These are phyloP conservation scores for Bombus turneri DNA, from an alignment of 1,140 invertebrate genomes.

Conservation along the genomic window DNA sequence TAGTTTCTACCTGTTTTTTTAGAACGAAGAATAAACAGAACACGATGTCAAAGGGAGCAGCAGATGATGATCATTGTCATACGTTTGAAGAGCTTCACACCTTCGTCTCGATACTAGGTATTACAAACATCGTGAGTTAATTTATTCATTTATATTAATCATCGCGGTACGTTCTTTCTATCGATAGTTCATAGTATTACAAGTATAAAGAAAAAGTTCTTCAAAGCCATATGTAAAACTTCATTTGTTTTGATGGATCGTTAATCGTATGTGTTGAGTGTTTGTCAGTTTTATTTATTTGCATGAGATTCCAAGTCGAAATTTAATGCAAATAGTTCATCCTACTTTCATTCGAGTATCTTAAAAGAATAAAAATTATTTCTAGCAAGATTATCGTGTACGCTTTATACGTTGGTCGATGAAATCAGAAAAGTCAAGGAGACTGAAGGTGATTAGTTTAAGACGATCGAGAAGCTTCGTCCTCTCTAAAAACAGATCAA, in stretches of 20 bases:
- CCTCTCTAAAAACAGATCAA: constrained; percentile 63
- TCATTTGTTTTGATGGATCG: background rate
- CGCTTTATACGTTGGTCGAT: constrained; percentile 23
- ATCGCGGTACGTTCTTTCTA: background rate
- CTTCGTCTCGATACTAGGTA: constrained; percentile 42
- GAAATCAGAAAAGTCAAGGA: constrained; percentile 7
- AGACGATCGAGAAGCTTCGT: constrained; percentile 41
- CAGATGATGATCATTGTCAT: background rate
- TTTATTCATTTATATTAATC: constrained; percentile 20
- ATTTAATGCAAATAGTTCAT: background rate
- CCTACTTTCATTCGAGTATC: background rate
- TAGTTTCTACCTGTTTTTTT: constrained; percentile 1
- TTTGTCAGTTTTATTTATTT: background rate
- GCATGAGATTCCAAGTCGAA: no score
- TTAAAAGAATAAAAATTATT: constrained; percentile 21
- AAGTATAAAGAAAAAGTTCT: background rate
- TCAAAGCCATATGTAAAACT: background rate
- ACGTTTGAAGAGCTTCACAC: background rate
- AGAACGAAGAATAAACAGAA: background rate
- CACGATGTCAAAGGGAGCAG: no score
- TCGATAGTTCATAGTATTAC: background rate
- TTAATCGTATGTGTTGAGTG: background rate
- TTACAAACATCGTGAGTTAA: constrained; percentile 32
- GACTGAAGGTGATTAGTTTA: constrained; percentile 30
- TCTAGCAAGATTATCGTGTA: constrained; percentile 28